Evolutionary conservation across 2,888 invertebrate genomes (phyloP), one percentile per base, ranked within the genome.

Genomic region (Timema cristinae): DNA sequence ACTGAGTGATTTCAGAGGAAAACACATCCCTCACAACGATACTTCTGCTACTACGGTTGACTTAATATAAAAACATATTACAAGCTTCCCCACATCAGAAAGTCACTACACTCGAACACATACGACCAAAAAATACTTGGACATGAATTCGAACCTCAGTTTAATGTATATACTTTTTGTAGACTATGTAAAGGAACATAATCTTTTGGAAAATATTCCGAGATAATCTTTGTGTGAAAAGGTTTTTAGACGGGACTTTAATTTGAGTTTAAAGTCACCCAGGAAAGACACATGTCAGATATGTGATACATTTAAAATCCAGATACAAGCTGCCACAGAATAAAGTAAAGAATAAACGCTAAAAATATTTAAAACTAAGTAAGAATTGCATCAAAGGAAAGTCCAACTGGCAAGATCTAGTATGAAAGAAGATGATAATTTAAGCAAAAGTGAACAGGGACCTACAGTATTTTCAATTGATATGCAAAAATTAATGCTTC

Each of bases 401-500:
- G 63, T 63, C 48, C 63, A 63, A 63, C 63, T 63, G 32, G 63
- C 63, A 63, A 63, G 63, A 63, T 48, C 32, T 10, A 63, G 63
- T 63, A 63, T 63, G 32, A 63, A 48, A 63, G 63, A 63, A 32
- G 16, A 63, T 15, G 15, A 63, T 32, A 16, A 32, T 47, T 63
- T 13, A 16, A 63, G 63, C 63, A 32, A 63, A 7, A 63, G 47
- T 63, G 15, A 63, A 15, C 10, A 63, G 48, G 63, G 63, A 47
- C 47, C 16, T 63, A 63, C 63, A 47, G 63, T 63, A 13, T 16
- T 63, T 63, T 63, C 63, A 63, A 16, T 63, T 63, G 63, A 63
- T 48, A 63, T 63, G 63, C 63, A 63, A 63, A 63, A 63, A 61
- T 7, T 63, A 63, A 63, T 63, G 63, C 63, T 63, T 16, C 48